phyloP scores from a whole-genome alignment of 1,140 invertebrate genomes.

The Drosophila santomea region DNA sequence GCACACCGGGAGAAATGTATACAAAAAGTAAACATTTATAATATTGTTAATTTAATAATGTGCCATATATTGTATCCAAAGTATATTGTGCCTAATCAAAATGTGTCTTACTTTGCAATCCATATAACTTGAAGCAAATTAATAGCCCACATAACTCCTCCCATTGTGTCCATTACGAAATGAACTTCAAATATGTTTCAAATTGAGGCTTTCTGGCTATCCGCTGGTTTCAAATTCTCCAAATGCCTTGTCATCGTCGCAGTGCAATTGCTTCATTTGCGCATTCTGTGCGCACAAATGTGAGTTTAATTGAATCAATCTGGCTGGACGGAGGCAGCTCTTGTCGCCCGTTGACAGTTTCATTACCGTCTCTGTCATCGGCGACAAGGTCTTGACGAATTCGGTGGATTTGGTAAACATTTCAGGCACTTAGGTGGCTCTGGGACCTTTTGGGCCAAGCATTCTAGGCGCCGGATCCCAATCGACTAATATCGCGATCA shows the following conservation, averaged over 20 bases:
- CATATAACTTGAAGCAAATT: slow-evolving; percentile 5
- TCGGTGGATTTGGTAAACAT: slow-evolving; percentile 40
- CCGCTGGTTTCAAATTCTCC: slow-evolving; percentile 27
- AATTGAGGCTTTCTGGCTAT: slow-evolving; percentile 15
- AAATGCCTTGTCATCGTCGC: slow-evolving; percentile 51
- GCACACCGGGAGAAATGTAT: no score
- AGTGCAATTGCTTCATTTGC: slow-evolving; percentile 55
- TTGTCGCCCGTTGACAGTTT: slow-evolving; percentile 61
- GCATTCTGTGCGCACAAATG: slow-evolving; percentile 46
- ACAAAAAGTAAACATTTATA: neutral
- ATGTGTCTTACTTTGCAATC: neutral
- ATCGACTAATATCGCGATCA: slow-evolving; percentile 70
- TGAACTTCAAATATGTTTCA: slow-evolving; percentile 47
- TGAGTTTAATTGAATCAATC: slow-evolving; percentile 57
- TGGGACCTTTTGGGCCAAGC: slow-evolving; percentile 13
- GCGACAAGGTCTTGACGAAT: slow-evolving; percentile 61
- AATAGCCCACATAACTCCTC: slow-evolving; percentile 32
- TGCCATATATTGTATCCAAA: no score
- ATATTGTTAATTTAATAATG: no score
- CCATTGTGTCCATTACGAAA: slow-evolving; percentile 47
- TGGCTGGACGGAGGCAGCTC: slow-evolving; percentile 10
- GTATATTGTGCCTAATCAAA: neutral
- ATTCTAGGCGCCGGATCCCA: slow-evolving; percentile 49
- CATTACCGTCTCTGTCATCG: slow-evolving; percentile 47
- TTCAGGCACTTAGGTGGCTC: slow-evolving; percentile 11